A percentile compares a stretch with the other conserved stretches of the same genome.
phyloP scores from a whole-genome alignment of 1,140 invertebrate species.

The Drosophila erecta region DNA sequence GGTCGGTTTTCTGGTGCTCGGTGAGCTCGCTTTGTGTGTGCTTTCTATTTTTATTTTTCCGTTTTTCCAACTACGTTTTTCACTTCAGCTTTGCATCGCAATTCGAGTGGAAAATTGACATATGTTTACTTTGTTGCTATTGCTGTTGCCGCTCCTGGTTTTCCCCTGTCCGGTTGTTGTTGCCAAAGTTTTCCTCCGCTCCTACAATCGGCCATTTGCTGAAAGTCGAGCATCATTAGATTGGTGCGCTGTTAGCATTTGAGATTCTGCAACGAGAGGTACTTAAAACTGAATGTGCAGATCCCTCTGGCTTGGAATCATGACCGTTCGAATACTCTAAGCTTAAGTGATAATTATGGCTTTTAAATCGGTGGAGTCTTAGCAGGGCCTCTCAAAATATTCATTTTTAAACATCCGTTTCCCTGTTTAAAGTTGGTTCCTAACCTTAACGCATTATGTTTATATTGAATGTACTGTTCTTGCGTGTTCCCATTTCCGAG shows the following conservation, averaged over 20 bases:
- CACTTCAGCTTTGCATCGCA: constrained; percentile 79
- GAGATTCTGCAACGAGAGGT: constrained; percentile 16
- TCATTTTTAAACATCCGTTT: too few species aligned
- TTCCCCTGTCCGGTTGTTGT: constrained; percentile 29
- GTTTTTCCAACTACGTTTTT: constrained; percentile 71
- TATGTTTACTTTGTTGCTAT: constrained; percentile 78
- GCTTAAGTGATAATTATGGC: not conserved
- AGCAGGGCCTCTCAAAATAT: too few species aligned
- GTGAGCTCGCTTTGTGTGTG: constrained; percentile 6
- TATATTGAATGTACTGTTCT: too few species aligned
- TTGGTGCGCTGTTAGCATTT: constrained; percentile 38
- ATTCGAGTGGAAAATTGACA: constrained; percentile 82
- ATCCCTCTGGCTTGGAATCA: not conserved
- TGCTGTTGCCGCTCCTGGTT: constrained; percentile 31
- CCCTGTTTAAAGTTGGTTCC: too few species aligned
- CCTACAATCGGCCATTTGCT: constrained; percentile 54
- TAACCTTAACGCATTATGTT: too few species aligned
- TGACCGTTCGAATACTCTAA: not conserved
- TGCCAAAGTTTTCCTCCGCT: constrained; percentile 39
- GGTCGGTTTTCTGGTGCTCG: constrained; percentile 51
- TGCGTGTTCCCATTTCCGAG: not conserved
- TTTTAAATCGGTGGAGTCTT: too few species aligned
- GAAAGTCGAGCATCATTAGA: constrained; percentile 70
- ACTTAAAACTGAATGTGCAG: constrained; percentile 8
- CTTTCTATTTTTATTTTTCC: constrained; percentile 52